Evolutionary conservation across 2,888 invertebrate genomes (phyloP).

Genomic region (Noctua comes): DNA sequence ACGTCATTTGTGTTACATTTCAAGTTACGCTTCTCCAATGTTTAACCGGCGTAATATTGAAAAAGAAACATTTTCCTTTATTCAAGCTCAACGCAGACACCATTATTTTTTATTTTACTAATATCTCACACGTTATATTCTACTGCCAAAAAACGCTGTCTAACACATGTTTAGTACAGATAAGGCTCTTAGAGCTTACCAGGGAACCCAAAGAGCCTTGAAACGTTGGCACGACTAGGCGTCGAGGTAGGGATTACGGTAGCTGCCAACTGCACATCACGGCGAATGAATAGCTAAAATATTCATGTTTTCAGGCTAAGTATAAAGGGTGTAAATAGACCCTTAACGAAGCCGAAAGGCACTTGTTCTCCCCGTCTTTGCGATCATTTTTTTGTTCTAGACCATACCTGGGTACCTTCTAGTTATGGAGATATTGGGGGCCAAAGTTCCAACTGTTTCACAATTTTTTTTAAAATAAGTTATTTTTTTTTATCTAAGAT

Average conservation of each 20-base stretch:
- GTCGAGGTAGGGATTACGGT: slow-evolving; percentile 37
- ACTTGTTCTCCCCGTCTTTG: no score
- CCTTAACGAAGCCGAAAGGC: no score
- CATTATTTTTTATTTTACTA: background rate
- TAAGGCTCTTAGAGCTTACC: slow-evolving; percentile 16
- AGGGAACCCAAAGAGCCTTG: slow-evolving; percentile 6
- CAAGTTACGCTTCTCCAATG: background rate
- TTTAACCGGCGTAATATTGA: background rate
- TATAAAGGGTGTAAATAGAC: background rate
- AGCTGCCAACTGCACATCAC: slow-evolving; percentile 16
- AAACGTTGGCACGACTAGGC: slow-evolving; percentile 36
- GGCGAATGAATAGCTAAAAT: slow-evolving; percentile 7
- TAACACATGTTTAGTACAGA: slow-evolving; percentile 30
- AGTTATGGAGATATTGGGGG: no score
- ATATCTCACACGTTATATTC: slow-evolving; percentile 1
- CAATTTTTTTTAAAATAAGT: no score
- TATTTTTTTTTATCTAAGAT: no score
- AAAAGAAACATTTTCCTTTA: background rate
- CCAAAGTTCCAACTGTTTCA: no score
- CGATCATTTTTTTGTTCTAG: no score
- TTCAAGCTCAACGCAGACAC: background rate
- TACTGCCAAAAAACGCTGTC: slow-evolving; percentile 23
- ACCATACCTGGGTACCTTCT: no score
- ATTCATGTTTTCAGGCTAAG: slow-evolving; percentile 9
- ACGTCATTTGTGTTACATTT: background rate